These are phyloP conservation scores for Periophthalmodon schlosseri DNA, from an alignment of 2,113 vertebrate species.

Conservation along the genomic window DNA sequence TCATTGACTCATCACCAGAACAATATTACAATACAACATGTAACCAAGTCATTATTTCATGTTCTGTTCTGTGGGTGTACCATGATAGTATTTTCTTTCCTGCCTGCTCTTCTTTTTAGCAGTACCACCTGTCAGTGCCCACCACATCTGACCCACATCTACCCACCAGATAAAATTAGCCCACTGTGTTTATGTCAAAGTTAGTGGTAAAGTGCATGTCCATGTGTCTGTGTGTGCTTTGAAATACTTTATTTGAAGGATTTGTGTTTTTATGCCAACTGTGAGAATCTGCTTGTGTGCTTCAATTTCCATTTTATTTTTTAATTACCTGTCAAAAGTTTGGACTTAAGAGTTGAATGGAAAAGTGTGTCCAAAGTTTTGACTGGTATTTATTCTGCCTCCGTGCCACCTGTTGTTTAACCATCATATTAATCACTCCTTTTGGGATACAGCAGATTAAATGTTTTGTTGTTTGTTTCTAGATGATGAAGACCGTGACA, in stretches of 20 bases:
- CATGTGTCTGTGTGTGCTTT: conserved; percentile 17
- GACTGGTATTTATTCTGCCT: background rate
- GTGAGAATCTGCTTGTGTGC: background rate
- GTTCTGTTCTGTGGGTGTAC: conserved; percentile 67
- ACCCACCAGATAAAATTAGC: conserved; percentile 60
- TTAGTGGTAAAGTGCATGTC: conserved; percentile 54
- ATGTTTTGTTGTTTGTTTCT: conserved; percentile 40
- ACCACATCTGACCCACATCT: conserved; percentile 71
- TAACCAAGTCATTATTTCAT: conserved; percentile 14
- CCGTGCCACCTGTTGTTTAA: background rate
- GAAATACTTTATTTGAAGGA: background rate
- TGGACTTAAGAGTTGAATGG: background rate
- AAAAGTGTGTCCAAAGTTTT: background rate
- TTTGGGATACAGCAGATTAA: background rate
- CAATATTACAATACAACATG: conserved; percentile 17
- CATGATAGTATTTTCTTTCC: conserved; percentile 48
- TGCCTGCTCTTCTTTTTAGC: conserved; percentile 61
- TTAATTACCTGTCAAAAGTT: background rate
- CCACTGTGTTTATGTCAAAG: conserved; percentile 61
- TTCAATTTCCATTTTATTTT: background rate
- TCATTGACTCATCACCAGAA: conserved; percentile 8
- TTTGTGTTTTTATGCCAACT: background rate
- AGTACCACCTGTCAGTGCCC: conserved; percentile 67
- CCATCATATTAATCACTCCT: background rate
- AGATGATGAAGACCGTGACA: conserved; percentile 95